A percentile compares a stretch with the other conserved stretches of the same genome.
Evolutionary conservation across 1,140 invertebrate species (phyloP).

Genomic region (Vanessa atalanta): DNA sequence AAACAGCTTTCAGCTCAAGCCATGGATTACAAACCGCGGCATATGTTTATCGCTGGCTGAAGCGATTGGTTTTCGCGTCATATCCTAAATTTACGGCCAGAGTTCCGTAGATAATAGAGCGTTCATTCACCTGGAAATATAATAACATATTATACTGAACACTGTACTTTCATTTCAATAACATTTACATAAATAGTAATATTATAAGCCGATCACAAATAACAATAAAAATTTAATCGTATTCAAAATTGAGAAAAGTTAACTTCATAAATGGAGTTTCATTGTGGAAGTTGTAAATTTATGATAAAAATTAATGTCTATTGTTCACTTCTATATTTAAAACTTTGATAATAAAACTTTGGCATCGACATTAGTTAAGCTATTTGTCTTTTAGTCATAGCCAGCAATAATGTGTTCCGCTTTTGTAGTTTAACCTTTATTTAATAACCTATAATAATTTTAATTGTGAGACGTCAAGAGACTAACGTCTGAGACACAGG

Average conservation of each 20-base stretch:
- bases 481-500: no score
- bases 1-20: conserved; percentile 52
- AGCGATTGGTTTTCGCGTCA: conserved; percentile 58
- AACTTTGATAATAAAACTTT: conserved; percentile 33
- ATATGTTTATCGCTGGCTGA: conserved; percentile 55
- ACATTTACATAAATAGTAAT: neutral
- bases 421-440: conserved; percentile 11
- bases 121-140: conserved; percentile 62
- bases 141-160: conserved; percentile 48
- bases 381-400: conserved; percentile 17
- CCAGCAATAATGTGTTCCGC: neutral
- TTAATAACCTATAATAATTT: no score
- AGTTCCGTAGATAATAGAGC: conserved; percentile 53
- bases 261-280: conserved; percentile 25
- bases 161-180: neutral
- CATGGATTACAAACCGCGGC: conserved; percentile 55
- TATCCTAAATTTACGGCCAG: conserved; percentile 44
- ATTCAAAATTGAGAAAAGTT: conserved; percentile 4
- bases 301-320: conserved; percentile 25
- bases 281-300: conserved; percentile 16
- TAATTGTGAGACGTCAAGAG: no score
- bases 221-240: conserved; percentile 6
- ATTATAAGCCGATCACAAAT: neutral
- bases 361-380: conserved; percentile 20
- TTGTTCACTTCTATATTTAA: conserved; percentile 23